A percentile compares a stretch with the other conserved stretches of the same genome.
Conservation (phyloP, 2,888 invertebrate genomes). For the Drosophila eohydei region DNA sequence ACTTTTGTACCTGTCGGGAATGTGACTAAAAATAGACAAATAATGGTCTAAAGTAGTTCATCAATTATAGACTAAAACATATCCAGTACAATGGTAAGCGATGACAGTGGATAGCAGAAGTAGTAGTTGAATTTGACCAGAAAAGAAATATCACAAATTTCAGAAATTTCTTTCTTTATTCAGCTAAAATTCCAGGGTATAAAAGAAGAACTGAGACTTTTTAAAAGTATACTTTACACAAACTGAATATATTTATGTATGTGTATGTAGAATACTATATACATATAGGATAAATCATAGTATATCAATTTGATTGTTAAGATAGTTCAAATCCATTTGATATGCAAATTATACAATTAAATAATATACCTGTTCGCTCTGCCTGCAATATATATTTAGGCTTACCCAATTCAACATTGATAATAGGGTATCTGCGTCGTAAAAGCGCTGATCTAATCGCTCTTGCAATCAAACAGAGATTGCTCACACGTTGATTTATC, state of each 20-base stretch:
- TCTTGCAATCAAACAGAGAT: constrained; percentile 17
- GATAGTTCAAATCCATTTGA: not conserved
- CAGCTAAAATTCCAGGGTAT: too few species aligned
- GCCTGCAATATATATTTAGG: not conserved
- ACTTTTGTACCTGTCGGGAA: constrained; percentile 49
- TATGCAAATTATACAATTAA: not conserved
- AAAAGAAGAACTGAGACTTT: too few species aligned
- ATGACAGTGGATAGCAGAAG: too few species aligned
- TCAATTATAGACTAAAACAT: not conserved
- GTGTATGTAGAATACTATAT: too few species aligned
- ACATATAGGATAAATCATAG: too few species aligned
- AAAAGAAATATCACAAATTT: too few species aligned
- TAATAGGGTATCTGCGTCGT: constrained; percentile 4
- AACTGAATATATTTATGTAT: too few species aligned
- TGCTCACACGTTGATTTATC: constrained; percentile 55
- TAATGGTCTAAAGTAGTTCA: not conserved
- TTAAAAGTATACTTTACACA: too few species aligned
- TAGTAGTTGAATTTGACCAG: too few species aligned
- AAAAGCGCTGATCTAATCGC: constrained; percentile 65
- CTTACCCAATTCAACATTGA: not conserved
- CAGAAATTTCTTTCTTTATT: too few species aligned
- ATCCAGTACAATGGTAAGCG: not conserved
- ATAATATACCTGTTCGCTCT: not conserved
- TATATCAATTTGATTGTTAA: not conserved
- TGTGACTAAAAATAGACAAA: constrained; percentile 7